These are phyloP conservation scores for Ciconia stormi DNA, from an alignment of 2,113 vertebrate genomes.

Conservation along the genomic window DNA sequence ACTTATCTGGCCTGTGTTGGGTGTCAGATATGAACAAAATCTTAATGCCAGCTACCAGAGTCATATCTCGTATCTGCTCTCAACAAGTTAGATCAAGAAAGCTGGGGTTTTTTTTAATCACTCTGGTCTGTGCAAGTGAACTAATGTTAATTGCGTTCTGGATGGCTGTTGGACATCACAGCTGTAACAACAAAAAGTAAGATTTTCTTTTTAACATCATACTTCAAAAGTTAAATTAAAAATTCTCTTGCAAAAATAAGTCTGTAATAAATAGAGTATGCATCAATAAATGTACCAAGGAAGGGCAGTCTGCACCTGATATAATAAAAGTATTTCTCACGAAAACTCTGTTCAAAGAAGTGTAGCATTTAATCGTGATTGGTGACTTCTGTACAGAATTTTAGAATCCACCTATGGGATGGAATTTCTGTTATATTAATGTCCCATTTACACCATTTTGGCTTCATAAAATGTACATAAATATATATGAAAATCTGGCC, in stretches of 20 bases:
- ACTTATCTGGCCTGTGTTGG: background rate
- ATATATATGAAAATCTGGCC: background rate
- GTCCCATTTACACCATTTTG: background rate
- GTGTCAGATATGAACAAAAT: slow-evolving; percentile 18
- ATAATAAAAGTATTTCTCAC: slow-evolving; percentile 41
- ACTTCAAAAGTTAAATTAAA: slow-evolving; percentile 56
- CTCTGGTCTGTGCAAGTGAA: background rate
- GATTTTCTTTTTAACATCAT: slow-evolving; percentile 41
- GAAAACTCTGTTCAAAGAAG: background rate
- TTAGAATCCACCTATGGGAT: background rate
- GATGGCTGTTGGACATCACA: background rate
- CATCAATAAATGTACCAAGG: slow-evolving; percentile 27
- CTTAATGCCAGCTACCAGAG: background rate
- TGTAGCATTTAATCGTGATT: background rate
- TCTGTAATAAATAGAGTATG: slow-evolving; percentile 26
- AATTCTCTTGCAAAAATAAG: slow-evolving; percentile 35
- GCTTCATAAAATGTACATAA: background rate
- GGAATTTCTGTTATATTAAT: background rate
- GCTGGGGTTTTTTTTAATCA: background rate
- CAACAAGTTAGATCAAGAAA: slow-evolving; percentile 12
- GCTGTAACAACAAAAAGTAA: slow-evolving; percentile 54
- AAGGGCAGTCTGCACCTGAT: slow-evolving; percentile 39
- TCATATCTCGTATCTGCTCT: background rate
- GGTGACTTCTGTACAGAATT: background rate
- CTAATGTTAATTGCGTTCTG: background rate